Conservation (phyloP, 2,797 vertebrate species). For the Paguma larvata region DNA sequence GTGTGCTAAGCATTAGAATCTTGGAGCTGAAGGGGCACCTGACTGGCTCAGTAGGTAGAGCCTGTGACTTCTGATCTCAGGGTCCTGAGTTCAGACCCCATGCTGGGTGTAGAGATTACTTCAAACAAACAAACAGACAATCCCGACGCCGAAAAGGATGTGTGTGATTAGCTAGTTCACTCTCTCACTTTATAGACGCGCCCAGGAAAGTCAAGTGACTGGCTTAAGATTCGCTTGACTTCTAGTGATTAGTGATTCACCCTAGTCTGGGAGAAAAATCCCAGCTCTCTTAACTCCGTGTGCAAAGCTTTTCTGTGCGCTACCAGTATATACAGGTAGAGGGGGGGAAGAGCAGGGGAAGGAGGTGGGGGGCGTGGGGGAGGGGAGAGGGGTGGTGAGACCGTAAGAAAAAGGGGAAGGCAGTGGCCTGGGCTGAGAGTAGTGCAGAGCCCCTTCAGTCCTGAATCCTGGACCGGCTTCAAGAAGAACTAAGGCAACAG, state of each 20-base stretch:
- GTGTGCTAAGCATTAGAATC: neutral
- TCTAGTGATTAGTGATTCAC: too few species aligned
- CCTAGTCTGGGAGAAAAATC: neutral
- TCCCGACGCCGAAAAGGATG: neutral
- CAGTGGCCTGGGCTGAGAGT: neutral
- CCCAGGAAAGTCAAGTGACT: neutral
- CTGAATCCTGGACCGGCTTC: slow-evolving; percentile 60
- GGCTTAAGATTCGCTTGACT: neutral
- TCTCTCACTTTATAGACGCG: neutral
- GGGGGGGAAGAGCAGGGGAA: neutral
- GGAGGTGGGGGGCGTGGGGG: too few species aligned
- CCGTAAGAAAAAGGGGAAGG: neutral
- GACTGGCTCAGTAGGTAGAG: neutral
- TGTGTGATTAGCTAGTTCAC: neutral
- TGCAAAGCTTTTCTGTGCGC: neutral
- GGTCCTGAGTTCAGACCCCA: neutral
- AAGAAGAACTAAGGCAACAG: slow-evolving; percentile 70
- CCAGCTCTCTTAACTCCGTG: neutral
- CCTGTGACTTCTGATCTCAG: neutral
- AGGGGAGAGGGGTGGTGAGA: neutral
- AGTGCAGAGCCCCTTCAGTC: neutral
- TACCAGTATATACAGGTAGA: too few species aligned
- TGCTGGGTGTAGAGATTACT: neutral
- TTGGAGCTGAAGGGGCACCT: neutral
- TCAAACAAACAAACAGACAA: neutral